Evolutionary conservation across 2,113 vertebrate species (phyloP).

Genomic region (Antennarius striatus): DNA sequence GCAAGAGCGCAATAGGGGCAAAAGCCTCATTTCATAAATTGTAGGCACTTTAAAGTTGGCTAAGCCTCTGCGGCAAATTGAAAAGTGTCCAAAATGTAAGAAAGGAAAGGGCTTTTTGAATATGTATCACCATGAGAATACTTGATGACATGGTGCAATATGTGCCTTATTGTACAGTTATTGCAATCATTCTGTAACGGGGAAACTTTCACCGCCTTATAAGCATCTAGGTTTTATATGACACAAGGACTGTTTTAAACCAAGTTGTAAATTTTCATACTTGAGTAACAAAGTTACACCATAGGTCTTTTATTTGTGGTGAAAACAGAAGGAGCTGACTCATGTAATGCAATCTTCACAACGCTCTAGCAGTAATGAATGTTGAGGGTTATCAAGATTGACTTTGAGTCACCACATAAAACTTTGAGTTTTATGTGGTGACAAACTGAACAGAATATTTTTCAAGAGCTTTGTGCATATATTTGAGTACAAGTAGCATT

Average conservation of each 20-base stretch:
- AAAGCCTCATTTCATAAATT: conserved; percentile 81
- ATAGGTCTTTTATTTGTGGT: conserved; percentile 13
- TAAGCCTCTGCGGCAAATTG: conserved; percentile 72
- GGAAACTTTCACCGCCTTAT: conserved; percentile 25
- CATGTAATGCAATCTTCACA: conserved; percentile 1
- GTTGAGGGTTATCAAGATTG: background rate
- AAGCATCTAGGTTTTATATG: conserved; percentile 7
- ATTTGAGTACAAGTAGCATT: background rate
- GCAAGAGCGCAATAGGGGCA: conserved; percentile 77
- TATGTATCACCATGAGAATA: conserved; percentile 64
- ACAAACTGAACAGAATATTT: too few relatives aligned
- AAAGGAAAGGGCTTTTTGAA: conserved; percentile 64
- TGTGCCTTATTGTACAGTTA: conserved; percentile 55
- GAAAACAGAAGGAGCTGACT: background rate
- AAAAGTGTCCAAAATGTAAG: conserved; percentile 77
- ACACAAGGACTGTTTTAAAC: conserved; percentile 10
- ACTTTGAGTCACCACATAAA: background rate
- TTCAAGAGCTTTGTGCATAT: background rate
- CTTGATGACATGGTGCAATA: conserved; percentile 52
- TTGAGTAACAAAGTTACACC: conserved; percentile 18
- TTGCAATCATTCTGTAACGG: conserved; percentile 15
- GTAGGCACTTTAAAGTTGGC: conserved; percentile 81
- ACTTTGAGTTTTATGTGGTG: too few relatives aligned
- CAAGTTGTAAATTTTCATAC: conserved; percentile 18
- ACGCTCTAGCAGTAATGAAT: conserved; percentile 4